Evolutionary conservation across 1,140 invertebrate species (phyloP).

Genomic region (Drosophila novamexicana): DNA sequence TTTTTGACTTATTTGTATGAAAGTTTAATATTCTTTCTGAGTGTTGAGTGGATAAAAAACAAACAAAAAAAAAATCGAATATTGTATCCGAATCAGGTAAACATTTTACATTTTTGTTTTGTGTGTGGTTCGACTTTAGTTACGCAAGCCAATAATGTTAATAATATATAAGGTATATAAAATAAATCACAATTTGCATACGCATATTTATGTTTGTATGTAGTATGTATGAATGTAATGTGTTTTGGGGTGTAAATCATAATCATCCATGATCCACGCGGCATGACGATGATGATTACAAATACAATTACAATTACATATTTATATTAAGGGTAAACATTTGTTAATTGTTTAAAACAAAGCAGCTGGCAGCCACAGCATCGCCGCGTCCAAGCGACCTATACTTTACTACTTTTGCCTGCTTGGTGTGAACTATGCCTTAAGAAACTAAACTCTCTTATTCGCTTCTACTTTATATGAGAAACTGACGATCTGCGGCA

Average conservation of each 20-base stretch:
- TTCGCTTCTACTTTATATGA: constrained; percentile 59
- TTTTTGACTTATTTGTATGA: constrained; percentile 29
- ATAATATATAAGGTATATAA: constrained; percentile 75
- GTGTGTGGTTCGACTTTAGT: constrained; percentile 48
- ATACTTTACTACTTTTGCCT: constrained; percentile 23
- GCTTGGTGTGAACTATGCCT: constrained; percentile 34
- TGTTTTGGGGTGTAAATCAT: constrained; percentile 31
- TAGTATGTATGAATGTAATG: constrained; percentile 28
- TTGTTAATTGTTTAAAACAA: constrained; percentile 80
- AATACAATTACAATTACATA: constrained; percentile 54
- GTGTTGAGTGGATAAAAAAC: constrained; percentile 30
- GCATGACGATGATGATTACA: constrained; percentile 37
- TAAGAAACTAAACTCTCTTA: constrained; percentile 38
- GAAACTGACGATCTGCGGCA: constrained; percentile 59
- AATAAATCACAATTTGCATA: constrained; percentile 81
- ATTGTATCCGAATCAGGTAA: constrained; percentile 58
- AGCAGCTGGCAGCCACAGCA: constrained; percentile 73
- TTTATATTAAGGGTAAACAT: constrained; percentile 74
- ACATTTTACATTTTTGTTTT: constrained; percentile 38
- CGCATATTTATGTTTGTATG: constrained; percentile 65
- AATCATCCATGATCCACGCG: constrained; percentile 37
- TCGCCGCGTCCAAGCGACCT: constrained; percentile 26
- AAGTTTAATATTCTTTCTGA: constrained; percentile 24
- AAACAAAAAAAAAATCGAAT: constrained; percentile 22
- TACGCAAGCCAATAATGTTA: constrained; percentile 59